A percentile compares a stretch with the other conserved stretches of the same genome.
These are phyloP conservation scores for Scyliorhinus canicula DNA, from an alignment of 2,797 vertebrate genomes.

Conservation along the genomic window DNA sequence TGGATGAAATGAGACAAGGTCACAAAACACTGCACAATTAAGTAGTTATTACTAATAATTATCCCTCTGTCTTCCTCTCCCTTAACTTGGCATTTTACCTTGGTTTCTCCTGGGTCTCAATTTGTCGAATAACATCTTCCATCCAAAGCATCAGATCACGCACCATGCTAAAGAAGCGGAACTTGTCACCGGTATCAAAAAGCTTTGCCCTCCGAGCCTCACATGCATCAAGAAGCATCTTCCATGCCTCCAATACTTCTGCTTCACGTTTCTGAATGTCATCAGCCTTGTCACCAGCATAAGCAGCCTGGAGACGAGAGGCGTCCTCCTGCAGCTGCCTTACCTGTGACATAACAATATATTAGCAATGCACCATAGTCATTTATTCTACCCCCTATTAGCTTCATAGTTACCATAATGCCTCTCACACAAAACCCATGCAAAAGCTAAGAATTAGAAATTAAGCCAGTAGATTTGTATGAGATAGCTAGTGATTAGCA, in stretches of 20 bases:
- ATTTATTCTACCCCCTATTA: not conserved
- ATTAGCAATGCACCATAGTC: not conserved
- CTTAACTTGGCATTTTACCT: conserved; percentile 59
- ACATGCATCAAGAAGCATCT: conserved; percentile 79
- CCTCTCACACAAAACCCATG: not conserved
- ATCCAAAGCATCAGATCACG: conserved; percentile 97
- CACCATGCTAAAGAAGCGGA: conserved; percentile 94
- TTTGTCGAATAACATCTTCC: conserved; percentile 91
- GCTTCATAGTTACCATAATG: not conserved
- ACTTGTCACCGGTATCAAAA: conserved; percentile 81
- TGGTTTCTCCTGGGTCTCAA: conserved; percentile 90
- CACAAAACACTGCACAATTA: not conserved
- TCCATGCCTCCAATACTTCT: conserved; percentile 92
- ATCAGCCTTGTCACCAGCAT: conserved; percentile 89
- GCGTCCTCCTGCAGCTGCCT: conserved; percentile 90
- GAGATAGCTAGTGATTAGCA: not conserved
- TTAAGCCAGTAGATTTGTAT: not conserved
- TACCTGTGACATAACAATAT: conserved; percentile 59
- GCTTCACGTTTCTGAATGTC: conserved; percentile 93
- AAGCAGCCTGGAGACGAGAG: conserved; percentile 81
- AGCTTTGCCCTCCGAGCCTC: conserved; percentile 80
- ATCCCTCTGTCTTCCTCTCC: not conserved
- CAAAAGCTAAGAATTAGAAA: not conserved
- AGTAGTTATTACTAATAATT: not conserved
- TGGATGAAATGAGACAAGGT: not conserved